Evolutionary conservation across 2,888 invertebrate genomes (phyloP).

Genomic region (Luperina testacea): DNA sequence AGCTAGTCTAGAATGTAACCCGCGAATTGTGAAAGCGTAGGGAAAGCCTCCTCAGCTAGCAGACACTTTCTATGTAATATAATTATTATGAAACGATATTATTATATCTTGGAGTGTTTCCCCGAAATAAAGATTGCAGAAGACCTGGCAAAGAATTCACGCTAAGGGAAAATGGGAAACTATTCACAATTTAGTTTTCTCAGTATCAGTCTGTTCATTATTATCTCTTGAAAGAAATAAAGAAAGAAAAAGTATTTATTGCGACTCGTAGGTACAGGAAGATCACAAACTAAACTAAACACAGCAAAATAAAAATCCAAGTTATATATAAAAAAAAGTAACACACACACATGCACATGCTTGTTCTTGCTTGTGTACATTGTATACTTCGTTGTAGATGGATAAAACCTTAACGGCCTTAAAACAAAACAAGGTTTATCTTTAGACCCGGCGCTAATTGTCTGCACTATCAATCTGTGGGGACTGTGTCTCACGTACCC

Average conservation of each 20-base stretch:
- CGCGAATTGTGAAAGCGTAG: conserved; percentile 51
- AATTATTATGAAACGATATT: conserved; percentile 21
- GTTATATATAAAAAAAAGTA: no score
- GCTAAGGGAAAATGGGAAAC: not conserved
- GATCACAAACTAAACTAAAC: no score
- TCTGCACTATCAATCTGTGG: no score
- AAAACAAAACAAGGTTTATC: no score
- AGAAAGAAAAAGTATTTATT: no score
- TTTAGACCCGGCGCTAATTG: no score
- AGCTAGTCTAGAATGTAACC: conserved; percentile 53
- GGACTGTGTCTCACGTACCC: no score
- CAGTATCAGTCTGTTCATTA: not conserved
- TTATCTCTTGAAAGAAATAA: not conserved
- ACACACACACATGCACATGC: not conserved
- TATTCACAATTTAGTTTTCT: not conserved
- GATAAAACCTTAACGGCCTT: no score
- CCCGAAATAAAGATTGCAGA: not conserved
- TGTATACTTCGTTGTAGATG: no score
- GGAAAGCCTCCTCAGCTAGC: conserved; percentile 43
- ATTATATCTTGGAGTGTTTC: conserved; percentile 7
- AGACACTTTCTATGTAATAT: conserved; percentile 38
- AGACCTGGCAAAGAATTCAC: not conserved
- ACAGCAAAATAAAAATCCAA: no score
- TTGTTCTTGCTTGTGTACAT: not conserved
- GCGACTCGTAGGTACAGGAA: no score